phyloP scores from a whole-genome alignment of 2,113 vertebrate genomes.

The Anser brachyrhynchus region DNA sequence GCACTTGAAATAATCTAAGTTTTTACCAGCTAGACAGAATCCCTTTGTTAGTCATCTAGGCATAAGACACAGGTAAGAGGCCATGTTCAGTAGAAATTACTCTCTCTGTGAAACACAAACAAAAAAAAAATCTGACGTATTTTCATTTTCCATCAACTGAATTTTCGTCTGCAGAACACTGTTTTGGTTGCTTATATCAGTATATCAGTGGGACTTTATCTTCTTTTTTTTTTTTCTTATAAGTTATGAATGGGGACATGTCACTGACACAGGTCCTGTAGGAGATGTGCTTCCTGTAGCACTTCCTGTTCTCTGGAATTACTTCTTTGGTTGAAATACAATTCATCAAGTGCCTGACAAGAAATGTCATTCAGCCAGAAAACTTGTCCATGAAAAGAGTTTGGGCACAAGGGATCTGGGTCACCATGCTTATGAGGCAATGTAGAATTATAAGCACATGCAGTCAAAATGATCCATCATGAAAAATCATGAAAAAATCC shows the following conservation, averaged over 20 bases:
- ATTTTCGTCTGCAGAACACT: neutral
- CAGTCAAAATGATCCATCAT: neutral
- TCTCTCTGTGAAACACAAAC: neutral
- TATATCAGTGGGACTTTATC: neutral
- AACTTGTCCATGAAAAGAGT: neutral
- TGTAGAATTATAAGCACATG: neutral
- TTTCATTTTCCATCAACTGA: neutral
- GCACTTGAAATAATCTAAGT: neutral
- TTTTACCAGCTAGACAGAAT: neutral
- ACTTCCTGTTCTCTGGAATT: neutral
- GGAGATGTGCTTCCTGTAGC: neutral
- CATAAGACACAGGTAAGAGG: neutral
- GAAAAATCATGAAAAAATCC: neutral
- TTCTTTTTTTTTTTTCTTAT: neutral
- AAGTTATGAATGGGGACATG: neutral
- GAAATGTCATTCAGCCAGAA: neutral
- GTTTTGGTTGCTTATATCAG: neutral
- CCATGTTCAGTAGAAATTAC: neutral
- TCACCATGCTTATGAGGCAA: rapidly evolving
- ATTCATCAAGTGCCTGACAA: neutral
- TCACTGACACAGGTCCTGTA: neutral
- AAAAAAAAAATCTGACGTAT: neutral
- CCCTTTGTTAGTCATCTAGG: neutral
- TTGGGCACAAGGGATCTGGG: neutral
- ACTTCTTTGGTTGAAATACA: neutral